These are phyloP conservation scores for Pteronotus mesoamericanus DNA, from an alignment of 2,797 vertebrate species.

Conservation along the genomic window DNA sequence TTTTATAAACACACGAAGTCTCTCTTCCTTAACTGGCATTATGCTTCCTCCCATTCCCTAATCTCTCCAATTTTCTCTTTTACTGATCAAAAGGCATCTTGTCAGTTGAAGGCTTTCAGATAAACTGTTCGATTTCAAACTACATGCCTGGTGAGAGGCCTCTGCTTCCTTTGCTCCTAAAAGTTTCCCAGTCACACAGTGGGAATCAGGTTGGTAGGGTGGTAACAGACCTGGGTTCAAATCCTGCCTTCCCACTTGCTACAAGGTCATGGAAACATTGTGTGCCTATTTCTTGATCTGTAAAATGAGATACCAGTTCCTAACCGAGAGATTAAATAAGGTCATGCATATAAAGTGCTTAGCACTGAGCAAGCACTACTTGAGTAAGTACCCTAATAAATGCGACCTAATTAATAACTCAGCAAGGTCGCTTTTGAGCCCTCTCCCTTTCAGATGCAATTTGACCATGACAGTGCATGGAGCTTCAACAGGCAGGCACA, in stretches of 20 bases:
- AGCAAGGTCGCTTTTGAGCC: not conserved
- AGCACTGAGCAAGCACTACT: not conserved
- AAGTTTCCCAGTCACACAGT: not conserved
- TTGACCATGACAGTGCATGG: not conserved
- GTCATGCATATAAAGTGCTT: not conserved
- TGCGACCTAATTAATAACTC: not conserved
- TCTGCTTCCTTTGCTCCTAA: not conserved
- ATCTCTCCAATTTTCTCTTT: not conserved
- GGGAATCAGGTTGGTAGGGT: not conserved
- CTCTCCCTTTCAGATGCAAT: not conserved
- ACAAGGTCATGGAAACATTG: not conserved
- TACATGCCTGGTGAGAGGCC: too few relatives aligned
- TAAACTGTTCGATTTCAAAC: not conserved
- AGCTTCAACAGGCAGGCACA: accelerated
- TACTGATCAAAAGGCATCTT: not conserved
- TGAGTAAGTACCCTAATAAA: not conserved
- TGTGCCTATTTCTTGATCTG: not conserved
- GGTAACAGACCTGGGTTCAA: not conserved
- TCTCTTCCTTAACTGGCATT: not conserved
- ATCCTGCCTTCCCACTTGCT: not conserved
- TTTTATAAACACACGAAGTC: not conserved
- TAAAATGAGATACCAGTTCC: not conserved
- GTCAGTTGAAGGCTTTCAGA: not conserved
- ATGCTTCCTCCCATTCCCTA: not conserved
- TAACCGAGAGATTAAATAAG: not conserved